Percentiles rank a stretch among this genome's conserved stretches.
These are phyloP conservation scores for Tigriopus californicus DNA, from an alignment of 2,888 invertebrate species.

Conservation along the genomic window DNA sequence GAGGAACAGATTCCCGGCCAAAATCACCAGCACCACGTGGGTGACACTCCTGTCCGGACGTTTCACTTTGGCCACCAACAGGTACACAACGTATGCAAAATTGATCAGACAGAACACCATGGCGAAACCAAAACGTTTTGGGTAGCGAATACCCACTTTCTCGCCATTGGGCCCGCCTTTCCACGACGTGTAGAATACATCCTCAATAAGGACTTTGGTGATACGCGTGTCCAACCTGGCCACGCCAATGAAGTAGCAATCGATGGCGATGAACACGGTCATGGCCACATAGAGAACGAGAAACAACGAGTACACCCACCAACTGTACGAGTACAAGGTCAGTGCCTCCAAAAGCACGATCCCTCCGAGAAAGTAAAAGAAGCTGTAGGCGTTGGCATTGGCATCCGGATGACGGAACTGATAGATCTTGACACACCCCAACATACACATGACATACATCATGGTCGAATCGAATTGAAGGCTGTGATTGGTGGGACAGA, in stretches of 20 bases:
- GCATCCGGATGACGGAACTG: constrained; percentile 13
- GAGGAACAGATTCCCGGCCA: constrained; percentile 3
- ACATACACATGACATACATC: constrained; percentile 12
- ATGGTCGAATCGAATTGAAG: constrained; percentile 11
- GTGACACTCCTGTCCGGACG: constrained; percentile 3
- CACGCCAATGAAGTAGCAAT: constrained; percentile 11
- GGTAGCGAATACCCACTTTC: background rate
- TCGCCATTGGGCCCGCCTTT: background rate
- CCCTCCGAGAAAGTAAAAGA: background rate
- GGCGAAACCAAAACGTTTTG: background rate
- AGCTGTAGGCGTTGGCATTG: constrained; percentile 8
- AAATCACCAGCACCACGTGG: constrained; percentile 8
- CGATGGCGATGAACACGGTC: constrained; percentile 10
- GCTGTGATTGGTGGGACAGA: constrained; percentile 10
- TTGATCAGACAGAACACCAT: constrained; percentile 10
- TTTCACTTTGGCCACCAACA: background rate
- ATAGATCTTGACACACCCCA: constrained; percentile 2
- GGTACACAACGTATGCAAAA: background rate
- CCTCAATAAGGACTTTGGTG: background rate
- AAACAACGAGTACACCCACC: background rate
- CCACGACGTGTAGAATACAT: background rate
- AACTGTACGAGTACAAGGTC: background rate
- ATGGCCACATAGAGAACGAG: constrained; percentile 2
- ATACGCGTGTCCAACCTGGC: background rate
- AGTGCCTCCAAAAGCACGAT: constrained; percentile 5